Conservation (phyloP, 2,113 vertebrate genomes). For the Myotis yumanensis region DNA sequence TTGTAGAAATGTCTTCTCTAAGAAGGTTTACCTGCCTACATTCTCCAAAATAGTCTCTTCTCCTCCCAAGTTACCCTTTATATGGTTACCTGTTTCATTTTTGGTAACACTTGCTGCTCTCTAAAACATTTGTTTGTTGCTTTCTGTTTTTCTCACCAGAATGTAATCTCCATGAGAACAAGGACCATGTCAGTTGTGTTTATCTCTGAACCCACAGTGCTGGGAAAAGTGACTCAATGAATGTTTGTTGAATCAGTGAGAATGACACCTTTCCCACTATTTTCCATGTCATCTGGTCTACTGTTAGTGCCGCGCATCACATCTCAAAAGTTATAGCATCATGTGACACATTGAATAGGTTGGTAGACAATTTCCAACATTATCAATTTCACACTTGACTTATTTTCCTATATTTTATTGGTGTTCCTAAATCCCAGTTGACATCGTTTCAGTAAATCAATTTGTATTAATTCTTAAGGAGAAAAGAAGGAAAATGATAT, state of each 20-base stretch:
- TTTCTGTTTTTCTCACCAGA: background rate
- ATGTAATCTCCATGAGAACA: background rate
- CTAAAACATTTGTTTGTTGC: background rate
- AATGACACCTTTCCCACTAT: fast-evolving
- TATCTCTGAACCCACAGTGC: background rate
- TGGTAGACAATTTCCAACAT: background rate
- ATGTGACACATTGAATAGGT: background rate
- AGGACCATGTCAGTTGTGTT: background rate
- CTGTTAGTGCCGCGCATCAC: background rate
- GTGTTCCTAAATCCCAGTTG: background rate
- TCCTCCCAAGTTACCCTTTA: background rate
- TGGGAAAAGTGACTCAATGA: background rate
- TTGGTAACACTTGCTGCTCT: background rate
- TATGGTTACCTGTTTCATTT: background rate
- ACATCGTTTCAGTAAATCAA: background rate
- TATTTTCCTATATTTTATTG: background rate
- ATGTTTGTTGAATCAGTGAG: background rate
- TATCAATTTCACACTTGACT: background rate
- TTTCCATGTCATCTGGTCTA: background rate
- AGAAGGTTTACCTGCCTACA: background rate
- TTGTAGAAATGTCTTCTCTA: background rate
- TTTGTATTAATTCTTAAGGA: constrained; percentile 29
- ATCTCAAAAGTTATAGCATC: background rate
- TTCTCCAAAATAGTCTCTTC: background rate
- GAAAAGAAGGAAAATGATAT: background rate